A percentile compares a stretch with the other conserved stretches of the same genome.
These are phyloP conservation scores for Halisarca cf. caerulea DNA, from an alignment of 37 sponge, comb jelly and placozoan genomes.

Conservation along the genomic window DNA sequence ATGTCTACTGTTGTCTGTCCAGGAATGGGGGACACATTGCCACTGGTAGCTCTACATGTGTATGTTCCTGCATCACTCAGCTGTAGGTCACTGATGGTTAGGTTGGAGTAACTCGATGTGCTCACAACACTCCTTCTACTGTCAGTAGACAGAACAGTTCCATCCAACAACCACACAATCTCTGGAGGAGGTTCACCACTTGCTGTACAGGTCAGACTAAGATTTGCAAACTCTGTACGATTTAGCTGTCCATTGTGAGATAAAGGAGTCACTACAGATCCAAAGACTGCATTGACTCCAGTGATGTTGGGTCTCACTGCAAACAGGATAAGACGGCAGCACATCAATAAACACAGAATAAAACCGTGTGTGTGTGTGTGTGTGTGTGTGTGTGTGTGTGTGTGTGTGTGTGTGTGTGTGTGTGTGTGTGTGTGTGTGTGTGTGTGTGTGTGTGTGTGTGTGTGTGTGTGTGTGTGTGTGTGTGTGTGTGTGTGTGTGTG, in stretches of 20 bases:
- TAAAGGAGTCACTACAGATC: neutral
- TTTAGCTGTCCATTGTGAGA: neutral
- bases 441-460: no score
- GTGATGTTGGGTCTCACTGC: constrained; percentile 16
- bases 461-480: no score
- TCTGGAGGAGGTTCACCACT: neutral
- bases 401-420: no score
- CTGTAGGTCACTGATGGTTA: neutral
- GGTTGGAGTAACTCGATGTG: neutral
- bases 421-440: no score
- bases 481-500: no score
- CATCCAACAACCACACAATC: neutral
- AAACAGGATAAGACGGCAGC: neutral
- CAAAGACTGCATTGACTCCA: neutral
- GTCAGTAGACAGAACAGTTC: neutral
- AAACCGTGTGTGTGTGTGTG: no score
- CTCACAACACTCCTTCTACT: neutral
- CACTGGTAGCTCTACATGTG: constrained; percentile 26
- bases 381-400: no score
- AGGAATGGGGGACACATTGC: constrained; percentile 23
- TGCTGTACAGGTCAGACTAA: neutral
- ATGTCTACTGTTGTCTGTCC: neutral
- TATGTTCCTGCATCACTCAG: constrained; percentile 8
- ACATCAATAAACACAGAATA: no score
- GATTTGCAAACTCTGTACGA: neutral